Base-by-base conservation (phyloP, 2,888 invertebrate genomes). In the Thysanoteuthis rhombus region DNA sequence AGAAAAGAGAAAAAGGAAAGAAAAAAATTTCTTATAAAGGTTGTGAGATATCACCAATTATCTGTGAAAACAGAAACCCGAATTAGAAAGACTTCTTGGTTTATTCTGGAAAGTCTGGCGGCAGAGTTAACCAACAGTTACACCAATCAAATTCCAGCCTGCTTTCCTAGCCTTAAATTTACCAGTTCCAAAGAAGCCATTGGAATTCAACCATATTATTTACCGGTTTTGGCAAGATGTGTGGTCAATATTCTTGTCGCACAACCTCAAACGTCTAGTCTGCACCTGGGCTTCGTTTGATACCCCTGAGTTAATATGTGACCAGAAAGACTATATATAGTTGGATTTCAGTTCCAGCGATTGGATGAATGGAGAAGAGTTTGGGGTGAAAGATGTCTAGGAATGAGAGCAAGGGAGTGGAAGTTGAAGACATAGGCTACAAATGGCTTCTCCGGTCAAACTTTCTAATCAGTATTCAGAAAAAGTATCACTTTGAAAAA, bases 131-230 rank as follows among this genome's bases (percentile, higher is more conserved):
- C n/a, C n/a, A 36, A 75, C n/a, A 75, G 75, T n/a, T 75, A 12
- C 75, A 75, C 75, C 75, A 75, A 75, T 75, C 75, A 75, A 75
- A 75, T 75, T n/a, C 10, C 75, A 32, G 75, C 6, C 75, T 75
- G 75, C n/a, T 75, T 75, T 75, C 75, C n/a, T 36, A 16, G 75
- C 36, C 75, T 75, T n/a, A 75, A 75, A 75, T 75, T 75, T 75
- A 75, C 75, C n/a, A n/a, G 32, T 75, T 75, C n/a, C 75, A 75
- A n/a, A 12, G 75, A 75, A 75, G 75, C 75, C 75, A 75, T 75
- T 75, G n/a, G 75, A 75, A 75, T 75, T 75, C 75, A 75, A 75
- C 75, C 75, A 75, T 75, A 75, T 75, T 75, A 75, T 75, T 75
- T 75, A 75, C 75, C 75, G 16, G 75, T n/a, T 75, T 75, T 75